These are phyloP conservation scores for Zaprionus tsacasi DNA, from an alignment of 1,140 invertebrate genomes.

Conservation along the genomic window DNA sequence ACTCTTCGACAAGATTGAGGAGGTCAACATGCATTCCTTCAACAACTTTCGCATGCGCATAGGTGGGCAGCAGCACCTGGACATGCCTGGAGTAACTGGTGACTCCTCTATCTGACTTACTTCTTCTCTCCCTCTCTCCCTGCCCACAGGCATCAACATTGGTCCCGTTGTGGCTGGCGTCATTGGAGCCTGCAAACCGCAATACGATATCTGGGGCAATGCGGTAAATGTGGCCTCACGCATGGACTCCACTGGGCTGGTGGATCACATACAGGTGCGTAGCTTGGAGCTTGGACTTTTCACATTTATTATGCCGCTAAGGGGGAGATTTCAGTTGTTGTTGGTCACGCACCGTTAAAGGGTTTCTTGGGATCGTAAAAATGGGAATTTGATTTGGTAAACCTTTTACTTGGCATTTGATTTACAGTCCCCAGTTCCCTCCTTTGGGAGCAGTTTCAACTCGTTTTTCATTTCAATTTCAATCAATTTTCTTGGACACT, in stretches of 20 bases:
- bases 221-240: conserved; percentile 96
- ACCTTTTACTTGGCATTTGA: background rate
- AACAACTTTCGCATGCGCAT: conserved; percentile 98
- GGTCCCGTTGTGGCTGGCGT: conserved; percentile 98
- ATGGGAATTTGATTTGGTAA: background rate
- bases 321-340: background rate
- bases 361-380: background rate
- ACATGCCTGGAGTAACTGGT: background rate
- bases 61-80: conserved; percentile 85
- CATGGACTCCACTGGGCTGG: conserved; percentile 93
- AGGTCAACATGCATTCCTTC: conserved; percentile 98
- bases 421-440: background rate
- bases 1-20: conserved; percentile 92
- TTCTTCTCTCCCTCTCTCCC: background rate
- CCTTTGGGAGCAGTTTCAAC: background rate
- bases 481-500: background rate
- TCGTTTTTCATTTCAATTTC: conserved; percentile 5
- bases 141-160: conserved; percentile 93
- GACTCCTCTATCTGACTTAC: background rate
- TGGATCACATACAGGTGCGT: conserved; percentile 92
- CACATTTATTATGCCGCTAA: background rate
- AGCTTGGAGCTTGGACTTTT: background rate
- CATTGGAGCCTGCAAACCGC: conserved; percentile 96
- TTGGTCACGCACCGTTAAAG: background rate
- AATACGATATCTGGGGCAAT: conserved; percentile 96